Base-by-base conservation (phyloP, 1,140 invertebrate genomes). In the Pteromalus puparum region DNA sequence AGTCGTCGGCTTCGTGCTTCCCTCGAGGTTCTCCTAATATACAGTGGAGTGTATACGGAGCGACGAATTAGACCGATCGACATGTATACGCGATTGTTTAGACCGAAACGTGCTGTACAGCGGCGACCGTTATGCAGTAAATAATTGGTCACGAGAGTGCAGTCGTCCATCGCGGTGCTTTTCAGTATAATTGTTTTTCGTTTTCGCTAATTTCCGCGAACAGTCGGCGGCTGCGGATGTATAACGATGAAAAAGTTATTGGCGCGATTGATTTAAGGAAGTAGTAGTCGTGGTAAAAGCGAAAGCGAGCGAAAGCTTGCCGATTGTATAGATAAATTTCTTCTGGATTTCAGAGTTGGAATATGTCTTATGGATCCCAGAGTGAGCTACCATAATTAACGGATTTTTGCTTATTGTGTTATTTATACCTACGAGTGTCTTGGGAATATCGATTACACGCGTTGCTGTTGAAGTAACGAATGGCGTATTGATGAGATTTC, bases 181-280 rank as follows among this genome's bases (percentile, higher is more conserved):
- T 83, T 61, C n/a, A 15, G 48, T n/a, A 61, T 68, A 30, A 46
- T 83, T 77, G 38, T 30, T 42, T 61, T 61, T 83, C 26, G 61
- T 68, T 68, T 74, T 67, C 21, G n/a, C 65, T 76, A 26, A 76
- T 76, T 76, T 75, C 65, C 81, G 53, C 38, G 30, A 75, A n/a
- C 30, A 42, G 46, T 6, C 48, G 28, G 42, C 26, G 42, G 38
- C 38, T 18, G 15, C 24, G 12, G 72, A 75, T 74, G 67, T 82
- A 74, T 77, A 83, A 77, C 48, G 74, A 83, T 83, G 82, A 68
- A 83, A 83, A 77, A 53, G 24, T 48, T 65, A 24, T 30, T 21
- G 28, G 13, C 73, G 9, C 10, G 67, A 73, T 79, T 83, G 82
- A 83, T 83, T 83, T 79, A 83, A 77, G 81, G 81, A 83, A 38